A percentile compares a stretch with the other conserved stretches of the same genome.
Conservation (phyloP, 2,113 vertebrate genomes). For the Laticauda laticaudata region DNA sequence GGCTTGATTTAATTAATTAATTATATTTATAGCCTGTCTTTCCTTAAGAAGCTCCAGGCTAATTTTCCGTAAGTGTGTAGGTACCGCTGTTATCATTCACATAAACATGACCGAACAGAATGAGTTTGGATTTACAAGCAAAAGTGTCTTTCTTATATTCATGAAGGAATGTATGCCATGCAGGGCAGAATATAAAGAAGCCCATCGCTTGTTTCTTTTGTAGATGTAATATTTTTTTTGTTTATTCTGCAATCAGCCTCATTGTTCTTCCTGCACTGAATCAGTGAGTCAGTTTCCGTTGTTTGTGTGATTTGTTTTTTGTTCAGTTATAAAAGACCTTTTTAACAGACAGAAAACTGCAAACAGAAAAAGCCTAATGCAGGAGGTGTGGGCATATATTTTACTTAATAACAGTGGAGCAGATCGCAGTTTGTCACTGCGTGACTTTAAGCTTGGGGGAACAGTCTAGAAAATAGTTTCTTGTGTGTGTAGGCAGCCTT, state of each 20-base stretch:
- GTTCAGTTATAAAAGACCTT: not conserved
- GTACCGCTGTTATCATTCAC: constrained; percentile 41
- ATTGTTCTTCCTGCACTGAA: constrained; percentile 7
- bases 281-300: constrained; percentile 24
- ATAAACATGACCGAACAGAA: constrained; percentile 30
- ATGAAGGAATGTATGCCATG: not conserved
- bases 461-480: constrained; percentile 7
- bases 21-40: not conserved
- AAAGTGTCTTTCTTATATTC: not conserved
- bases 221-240: not conserved
- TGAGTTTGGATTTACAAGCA: not conserved
- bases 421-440: constrained; percentile 37
- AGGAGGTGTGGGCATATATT: constrained; percentile 18
- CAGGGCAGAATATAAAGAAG: not conserved
- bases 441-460: constrained; percentile 11
- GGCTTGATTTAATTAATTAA: not conserved
- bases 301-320: constrained; percentile 6
- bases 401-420: constrained; percentile 16
- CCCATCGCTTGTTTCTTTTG: not conserved
- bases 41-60: not conserved
- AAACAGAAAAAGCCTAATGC: constrained; percentile 19
- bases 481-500: constrained; percentile 14
- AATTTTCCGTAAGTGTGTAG: constrained; percentile 23
- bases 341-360: constrained; percentile 21
- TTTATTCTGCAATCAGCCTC: not conserved